Base-by-base conservation (phyloP, 1,140 invertebrate species). In the Drosophila equinoxialis region DNA sequence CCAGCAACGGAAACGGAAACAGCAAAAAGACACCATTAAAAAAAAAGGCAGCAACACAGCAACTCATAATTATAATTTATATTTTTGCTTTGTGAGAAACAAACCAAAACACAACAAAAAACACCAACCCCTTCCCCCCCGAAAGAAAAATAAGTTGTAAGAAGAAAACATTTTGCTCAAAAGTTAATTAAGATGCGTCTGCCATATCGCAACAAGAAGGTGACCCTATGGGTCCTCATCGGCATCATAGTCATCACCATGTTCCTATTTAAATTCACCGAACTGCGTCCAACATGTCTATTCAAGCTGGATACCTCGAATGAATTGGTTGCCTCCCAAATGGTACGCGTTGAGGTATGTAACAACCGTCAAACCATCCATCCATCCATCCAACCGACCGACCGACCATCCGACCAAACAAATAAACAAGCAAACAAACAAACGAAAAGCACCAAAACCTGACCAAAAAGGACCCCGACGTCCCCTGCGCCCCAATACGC, bases 241-340 rank as follows among this genome's bases (percentile, higher is more conserved):
- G 86, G 77, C 65, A 74, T 92, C 67, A 80, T 92, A 68, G 91
- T 90, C 59, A 77, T 92, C 75, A 92, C 89, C 41, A 92, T 92
- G 91, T 91, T 92, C 83, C 72, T 92, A 72, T 91, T 92, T 74
- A 92, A 92, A 77, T 92, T 91, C 71, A 91, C 90, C 71, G 91
- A 92, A 45, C 68, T 92, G 72, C 81, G 91, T n/a, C 91, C 91
- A 37, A 90, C 79, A 59, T 92, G 91, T 73, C 84, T 92, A 63
- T 92, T 92, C 75, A 84, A 79, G 55, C 68, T 91, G 71, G 91
- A 92, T 57, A 51, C 80, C 66, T n/a, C 65, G 23, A 81, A 78
- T 58, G 79, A 81, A 63, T 62, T 76, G 33, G n/a, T 51, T 23
- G 17, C 74, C 66, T 80, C 91, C 7, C 71, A 91, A 58, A 92